Base-by-base conservation (phyloP, 35 echinoderm and acorn worm species). In the Nesometra sesokonis region DNA sequence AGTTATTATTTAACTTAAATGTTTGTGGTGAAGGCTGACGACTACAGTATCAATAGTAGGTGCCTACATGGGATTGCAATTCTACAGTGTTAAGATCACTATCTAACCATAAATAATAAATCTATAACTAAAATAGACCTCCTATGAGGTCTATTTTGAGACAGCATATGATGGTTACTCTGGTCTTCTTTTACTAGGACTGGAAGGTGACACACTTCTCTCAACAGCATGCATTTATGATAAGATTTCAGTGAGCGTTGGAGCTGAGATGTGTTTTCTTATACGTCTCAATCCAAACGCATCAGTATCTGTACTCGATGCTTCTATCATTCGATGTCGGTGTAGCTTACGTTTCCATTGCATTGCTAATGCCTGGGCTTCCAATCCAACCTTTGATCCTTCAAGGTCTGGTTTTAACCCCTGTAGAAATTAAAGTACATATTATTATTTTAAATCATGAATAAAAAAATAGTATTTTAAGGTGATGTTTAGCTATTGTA, bases 321-420 rank as follows among this genome's bases (percentile, higher is more conserved):
- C 89, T 76, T 97, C 92, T 34, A 91, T 91, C 80, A 89, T 87
- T 32, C 95, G 78, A 81, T 97, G 90, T 78, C 92, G 77, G n/a
- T 91, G 83, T 30, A 97, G 46, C 80, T 93, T 93, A 36, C 92
- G 78, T 84, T 89, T 91, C 91, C 91, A 93, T 80, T 97, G 95
- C 34, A 87, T 83, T 36, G 95, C 92, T 11, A 97, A 78, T 0
- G 89, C 84, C 15, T 81, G 85, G 0, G 95, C 95, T 78, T 93
- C 89, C 32, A 36, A 43, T 67, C 90, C 91, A 29, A 88, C 87
- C 52, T 88, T 36, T 78, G 37, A 46, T 36, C 86, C 35, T 19
- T 83, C 77, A 36, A 77, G 30, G 33, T n/a, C 5, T 90, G 81
- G 34, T 83, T 83, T 38, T 23, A 83, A 83, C 35, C 81, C 81